Evolutionary conservation across 2,888 invertebrate species (phyloP).

Genomic region (Ypsolopha scabrella): DNA sequence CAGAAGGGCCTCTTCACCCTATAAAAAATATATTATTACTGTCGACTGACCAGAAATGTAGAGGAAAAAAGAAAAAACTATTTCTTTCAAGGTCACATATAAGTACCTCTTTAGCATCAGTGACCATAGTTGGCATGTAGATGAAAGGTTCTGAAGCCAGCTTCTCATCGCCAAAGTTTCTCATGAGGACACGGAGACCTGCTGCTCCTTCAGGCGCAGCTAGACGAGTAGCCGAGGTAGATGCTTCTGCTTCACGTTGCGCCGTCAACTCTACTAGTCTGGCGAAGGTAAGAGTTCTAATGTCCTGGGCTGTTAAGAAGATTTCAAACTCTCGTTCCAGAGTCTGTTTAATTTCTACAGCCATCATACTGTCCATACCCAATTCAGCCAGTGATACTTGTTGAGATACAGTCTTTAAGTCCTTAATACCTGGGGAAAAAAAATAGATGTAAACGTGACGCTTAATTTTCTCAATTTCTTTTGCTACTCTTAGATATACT

Average conservation of each 20-base stretch:
- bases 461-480: not conserved
- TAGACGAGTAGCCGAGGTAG: slow-evolving; percentile 31
- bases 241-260: slow-evolving; percentile 54
- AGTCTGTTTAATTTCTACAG: slow-evolving; percentile 94
- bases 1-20: slow-evolving; percentile 54
- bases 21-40: not conserved
- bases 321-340: slow-evolving; percentile 91
- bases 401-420: slow-evolving; percentile 76
- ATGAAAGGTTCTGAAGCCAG: slow-evolving; percentile 63
- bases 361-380: slow-evolving; percentile 98
- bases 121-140: slow-evolving; percentile 63
- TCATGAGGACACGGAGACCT: slow-evolving; percentile 70
- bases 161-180: slow-evolving; percentile 73
- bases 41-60: not conserved
- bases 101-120: slow-evolving; percentile 51
- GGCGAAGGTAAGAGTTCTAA: slow-evolving; percentile 83
- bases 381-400: slow-evolving; percentile 86
- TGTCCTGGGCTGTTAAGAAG: slow-evolving; percentile 86
- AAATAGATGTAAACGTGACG: not conserved
- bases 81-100: no score
- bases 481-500: not conserved
- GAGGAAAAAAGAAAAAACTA: no score
- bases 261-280: slow-evolving; percentile 68
- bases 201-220: slow-evolving; percentile 25
- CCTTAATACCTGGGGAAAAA: slow-evolving; percentile 65